phyloP scores from a whole-genome alignment of 53 echinoderm and acorn worm genomes.

The Paelopatides confundens region DNA sequence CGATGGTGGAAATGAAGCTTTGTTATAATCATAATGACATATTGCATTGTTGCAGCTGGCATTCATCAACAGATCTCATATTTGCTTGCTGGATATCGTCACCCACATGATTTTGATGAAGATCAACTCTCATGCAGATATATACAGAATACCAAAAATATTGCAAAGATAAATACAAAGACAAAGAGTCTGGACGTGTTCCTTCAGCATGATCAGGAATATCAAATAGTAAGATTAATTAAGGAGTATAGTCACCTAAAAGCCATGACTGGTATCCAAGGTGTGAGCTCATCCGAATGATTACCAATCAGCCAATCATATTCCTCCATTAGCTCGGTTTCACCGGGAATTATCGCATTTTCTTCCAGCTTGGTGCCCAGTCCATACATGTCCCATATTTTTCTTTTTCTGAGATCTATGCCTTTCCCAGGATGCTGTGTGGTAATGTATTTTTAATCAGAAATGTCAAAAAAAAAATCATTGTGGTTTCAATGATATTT shows the following conservation, averaged over 20 bases:
- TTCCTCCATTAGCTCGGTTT: slow-evolving; percentile 70
- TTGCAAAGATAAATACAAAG: too few species aligned
- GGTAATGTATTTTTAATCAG: not conserved
- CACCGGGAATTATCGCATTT: slow-evolving; percentile 75
- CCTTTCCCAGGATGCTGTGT: slow-evolving; percentile 91
- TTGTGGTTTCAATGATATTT: not conserved
- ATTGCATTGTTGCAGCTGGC: too few species aligned
- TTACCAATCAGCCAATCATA: slow-evolving; percentile 99
- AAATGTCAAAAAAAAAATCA: too few species aligned
- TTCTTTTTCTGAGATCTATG: slow-evolving; percentile 85
- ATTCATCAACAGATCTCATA: too few species aligned
- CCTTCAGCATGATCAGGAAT: not conserved
- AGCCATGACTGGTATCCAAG: slow-evolving; percentile 99
- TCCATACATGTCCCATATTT: slow-evolving; percentile 94
- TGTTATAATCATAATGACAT: too few species aligned
- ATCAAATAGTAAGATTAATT: not conserved
- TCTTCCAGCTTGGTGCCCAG: slow-evolving; percentile 86
- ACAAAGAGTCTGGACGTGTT: too few species aligned
- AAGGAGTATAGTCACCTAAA: slow-evolving; percentile 66
- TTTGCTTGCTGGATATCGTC: too few species aligned
- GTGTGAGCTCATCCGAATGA: slow-evolving; percentile 99
- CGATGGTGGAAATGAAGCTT: too few species aligned
- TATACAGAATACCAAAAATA: too few species aligned
- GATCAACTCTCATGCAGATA: too few species aligned
- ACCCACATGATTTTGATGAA: too few species aligned